A percentile compares a stretch with the other conserved stretches of the same genome.
Conservation (phyloP, 2,113 vertebrate species). For the Setophaga kirtlandii region DNA sequence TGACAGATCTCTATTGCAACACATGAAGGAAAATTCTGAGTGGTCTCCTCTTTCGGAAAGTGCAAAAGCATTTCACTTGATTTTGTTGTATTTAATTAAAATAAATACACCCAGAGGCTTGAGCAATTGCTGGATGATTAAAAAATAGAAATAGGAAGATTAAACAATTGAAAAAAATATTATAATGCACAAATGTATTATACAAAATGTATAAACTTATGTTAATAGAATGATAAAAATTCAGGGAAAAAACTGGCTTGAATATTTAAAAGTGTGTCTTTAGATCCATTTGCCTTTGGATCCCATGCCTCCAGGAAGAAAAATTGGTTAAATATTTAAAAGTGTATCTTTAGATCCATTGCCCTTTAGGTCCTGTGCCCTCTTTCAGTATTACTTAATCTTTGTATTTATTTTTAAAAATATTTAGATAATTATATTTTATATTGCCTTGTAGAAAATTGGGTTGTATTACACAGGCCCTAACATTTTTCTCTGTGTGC, state of each 20-base stretch:
- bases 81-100: conserved; percentile 60
- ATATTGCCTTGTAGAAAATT: not conserved
- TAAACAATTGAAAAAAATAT: conserved; percentile 29
- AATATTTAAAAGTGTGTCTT: conserved; percentile 32
- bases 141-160: conserved; percentile 38
- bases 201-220: conserved; percentile 4
- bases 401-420: not conserved
- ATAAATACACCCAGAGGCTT: conserved; percentile 56
- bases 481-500: not conserved
- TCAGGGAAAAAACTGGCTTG: not conserved
- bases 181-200: not conserved
- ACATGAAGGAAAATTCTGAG: not conserved
- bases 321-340: not conserved
- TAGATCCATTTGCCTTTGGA: conserved; percentile 6
- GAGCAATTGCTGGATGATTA: conserved; percentile 33
- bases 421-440: not conserved
- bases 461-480: not conserved
- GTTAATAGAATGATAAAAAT: conserved; percentile 40
- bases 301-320: not conserved
- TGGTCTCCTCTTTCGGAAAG: conserved; percentile 38
- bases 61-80: conserved; percentile 27
- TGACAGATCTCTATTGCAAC: not conserved
- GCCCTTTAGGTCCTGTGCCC: not conserved
- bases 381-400: not conserved
- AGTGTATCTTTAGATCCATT: not conserved